Percentiles rank a stretch among this genome's conserved stretches.
Evolutionary conservation across 2,888 invertebrate genomes (phyloP).

Genomic region (Drosophila sordidula): DNA sequence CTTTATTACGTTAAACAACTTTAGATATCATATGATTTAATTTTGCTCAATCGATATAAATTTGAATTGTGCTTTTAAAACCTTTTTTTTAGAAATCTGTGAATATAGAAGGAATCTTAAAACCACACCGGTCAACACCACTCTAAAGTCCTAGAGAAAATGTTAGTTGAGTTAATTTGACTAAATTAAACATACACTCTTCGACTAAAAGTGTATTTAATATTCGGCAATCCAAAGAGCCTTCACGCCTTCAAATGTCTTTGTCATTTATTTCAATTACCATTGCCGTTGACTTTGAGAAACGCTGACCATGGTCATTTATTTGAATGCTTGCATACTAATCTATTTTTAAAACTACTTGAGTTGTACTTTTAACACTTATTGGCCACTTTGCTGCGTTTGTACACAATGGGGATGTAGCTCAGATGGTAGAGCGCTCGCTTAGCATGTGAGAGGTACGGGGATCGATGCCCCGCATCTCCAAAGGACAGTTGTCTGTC

Average conservation of each 20-base stretch:
- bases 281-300: not conserved
- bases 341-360: conserved; percentile 5
- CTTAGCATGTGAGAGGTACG: conserved; percentile 86
- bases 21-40: too few species aligned
- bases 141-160: too few species aligned
- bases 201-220: not conserved
- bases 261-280: conserved; percentile 12
- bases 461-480: conserved; percentile 85
- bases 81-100: too few species aligned
- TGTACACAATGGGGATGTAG: conserved; percentile 75
- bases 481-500: conserved; percentile 71
- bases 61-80: too few species aligned
- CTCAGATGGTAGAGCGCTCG: conserved; percentile 86
- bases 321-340: conserved; percentile 6
- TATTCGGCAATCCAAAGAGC: not conserved
- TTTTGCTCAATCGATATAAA: too few species aligned
- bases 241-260: not conserved
- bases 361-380: conserved; percentile 5
- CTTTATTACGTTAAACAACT: too few species aligned
- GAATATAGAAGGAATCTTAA: too few species aligned
- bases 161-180: too few species aligned
- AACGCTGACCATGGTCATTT: conserved; percentile 14
- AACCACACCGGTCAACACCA: too few species aligned
- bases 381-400: not conserved
- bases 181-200: too few species aligned